Conservation (phyloP, 1,140 invertebrate species). For the Hylaeus volcanicus region DNA sequence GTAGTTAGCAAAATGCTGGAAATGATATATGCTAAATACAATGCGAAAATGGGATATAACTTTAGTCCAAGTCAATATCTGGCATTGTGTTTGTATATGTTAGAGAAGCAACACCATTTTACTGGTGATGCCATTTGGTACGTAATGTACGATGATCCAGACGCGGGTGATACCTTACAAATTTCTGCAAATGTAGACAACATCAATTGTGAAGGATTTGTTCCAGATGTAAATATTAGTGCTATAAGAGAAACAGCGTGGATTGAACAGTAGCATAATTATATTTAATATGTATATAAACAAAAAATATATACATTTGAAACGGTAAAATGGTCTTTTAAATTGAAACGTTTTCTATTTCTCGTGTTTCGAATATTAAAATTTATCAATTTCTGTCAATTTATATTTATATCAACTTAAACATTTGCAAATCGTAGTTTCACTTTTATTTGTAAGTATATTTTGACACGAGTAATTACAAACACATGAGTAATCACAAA, state of each 20-base stretch:
- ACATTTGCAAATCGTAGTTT: constrained; percentile 30
- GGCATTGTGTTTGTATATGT: constrained; percentile 71
- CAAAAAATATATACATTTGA: too few relatives aligned
- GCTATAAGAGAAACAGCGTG: background rate
- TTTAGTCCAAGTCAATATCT: constrained; percentile 60
- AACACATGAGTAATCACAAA: constrained; percentile 5
- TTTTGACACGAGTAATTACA: constrained; percentile 15
- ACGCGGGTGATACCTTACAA: rapidly evolving
- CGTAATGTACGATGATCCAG: background rate
- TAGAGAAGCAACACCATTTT: constrained; percentile 72
- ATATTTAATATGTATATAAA: too few relatives aligned
- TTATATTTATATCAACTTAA: constrained; percentile 51
- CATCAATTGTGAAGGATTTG: background rate
- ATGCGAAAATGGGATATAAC: constrained; percentile 27
- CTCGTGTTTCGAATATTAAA: background rate
- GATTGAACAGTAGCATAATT: too few relatives aligned
- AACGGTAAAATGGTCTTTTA: too few relatives aligned
- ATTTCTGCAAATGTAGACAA: background rate
- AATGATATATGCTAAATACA: constrained; percentile 53
- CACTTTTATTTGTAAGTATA: constrained; percentile 15
- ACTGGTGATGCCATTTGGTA: constrained; percentile 70
- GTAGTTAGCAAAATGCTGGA: constrained; percentile 59
- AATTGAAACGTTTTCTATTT: background rate
- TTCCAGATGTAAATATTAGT: background rate
- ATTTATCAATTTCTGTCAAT: constrained; percentile 1